A percentile compares a stretch with the other conserved stretches of the same genome.
phyloP scores from a whole-genome alignment of 92 coral and sea anemone species.

The Epizoanthus ramosus region DNA sequence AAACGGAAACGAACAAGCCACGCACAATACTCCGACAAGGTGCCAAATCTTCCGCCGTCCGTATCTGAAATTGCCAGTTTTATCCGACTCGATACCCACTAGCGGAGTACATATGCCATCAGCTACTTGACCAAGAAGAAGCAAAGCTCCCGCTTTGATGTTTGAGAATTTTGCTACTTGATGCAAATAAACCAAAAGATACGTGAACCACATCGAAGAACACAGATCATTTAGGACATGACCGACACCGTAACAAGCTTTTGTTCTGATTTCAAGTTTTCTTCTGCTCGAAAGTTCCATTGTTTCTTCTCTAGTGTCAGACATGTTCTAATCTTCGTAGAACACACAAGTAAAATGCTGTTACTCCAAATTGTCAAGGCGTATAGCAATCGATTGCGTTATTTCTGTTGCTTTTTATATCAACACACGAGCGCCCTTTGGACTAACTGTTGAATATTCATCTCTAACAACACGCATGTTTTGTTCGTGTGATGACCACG shows the following conservation, averaged over 20 bases:
- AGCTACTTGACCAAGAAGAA: constrained; percentile 88
- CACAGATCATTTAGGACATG: constrained; percentile 93
- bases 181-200: constrained; percentile 86
- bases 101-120: constrained; percentile 94
- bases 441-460: constrained; percentile 18
- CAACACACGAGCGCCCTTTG: constrained; percentile 1
- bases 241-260: constrained; percentile 89
- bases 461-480: background rate
- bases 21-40: constrained; percentile 86
- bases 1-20: constrained; percentile 88
- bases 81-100: constrained; percentile 97
- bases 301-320: background rate
- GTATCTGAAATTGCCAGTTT: constrained; percentile 75
- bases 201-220: constrained; percentile 97
- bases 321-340: background rate
- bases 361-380: background rate
- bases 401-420: background rate
- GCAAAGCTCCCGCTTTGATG: constrained; percentile 77
- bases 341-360: background rate
- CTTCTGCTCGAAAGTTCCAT: background rate
- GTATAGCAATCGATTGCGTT: background rate
- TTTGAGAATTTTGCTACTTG: constrained; percentile 80
- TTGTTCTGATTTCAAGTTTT: constrained; percentile 39
- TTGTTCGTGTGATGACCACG: too few relatives aligned
- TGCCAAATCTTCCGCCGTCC: constrained; percentile 97